Conservation (phyloP, 2,113 vertebrate species). For the Cephalopterus ornatus region DNA sequence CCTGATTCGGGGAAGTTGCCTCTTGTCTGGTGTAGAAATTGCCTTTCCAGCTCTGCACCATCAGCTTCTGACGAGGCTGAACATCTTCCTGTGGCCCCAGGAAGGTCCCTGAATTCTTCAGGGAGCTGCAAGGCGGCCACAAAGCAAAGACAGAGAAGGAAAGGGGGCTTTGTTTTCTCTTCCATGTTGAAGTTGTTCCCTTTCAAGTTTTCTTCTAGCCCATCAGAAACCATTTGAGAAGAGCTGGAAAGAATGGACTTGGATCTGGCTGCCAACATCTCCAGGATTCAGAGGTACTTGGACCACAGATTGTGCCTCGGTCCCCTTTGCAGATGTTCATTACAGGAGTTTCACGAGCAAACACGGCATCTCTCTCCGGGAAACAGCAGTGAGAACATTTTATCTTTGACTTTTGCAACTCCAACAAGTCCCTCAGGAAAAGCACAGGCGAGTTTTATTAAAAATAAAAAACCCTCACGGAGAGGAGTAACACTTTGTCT, state of each 20-base stretch:
- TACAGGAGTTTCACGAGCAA: background rate
- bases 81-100: fast-evolving
- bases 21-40: background rate
- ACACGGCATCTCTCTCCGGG: background rate
- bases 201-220: background rate
- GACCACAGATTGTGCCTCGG: background rate
- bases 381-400: slow-evolving; percentile 25
- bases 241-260: background rate
- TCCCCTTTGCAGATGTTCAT: background rate
- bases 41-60: background rate
- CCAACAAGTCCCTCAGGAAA: slow-evolving; percentile 19
- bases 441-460: slow-evolving; percentile 38
- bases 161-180: background rate
- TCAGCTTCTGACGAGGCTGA: background rate
- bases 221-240: background rate
- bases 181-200: background rate
- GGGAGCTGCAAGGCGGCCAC: background rate
- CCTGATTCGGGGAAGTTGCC: background rate
- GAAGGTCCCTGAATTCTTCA: background rate
- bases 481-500: background rate
- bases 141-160: background rate
- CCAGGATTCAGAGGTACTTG: background rate
- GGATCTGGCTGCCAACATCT: background rate
- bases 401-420: background rate
- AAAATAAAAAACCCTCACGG: slow-evolving; percentile 26